phyloP scores from a whole-genome alignment of 2,888 invertebrate genomes.

The Lithodes maja region DNA sequence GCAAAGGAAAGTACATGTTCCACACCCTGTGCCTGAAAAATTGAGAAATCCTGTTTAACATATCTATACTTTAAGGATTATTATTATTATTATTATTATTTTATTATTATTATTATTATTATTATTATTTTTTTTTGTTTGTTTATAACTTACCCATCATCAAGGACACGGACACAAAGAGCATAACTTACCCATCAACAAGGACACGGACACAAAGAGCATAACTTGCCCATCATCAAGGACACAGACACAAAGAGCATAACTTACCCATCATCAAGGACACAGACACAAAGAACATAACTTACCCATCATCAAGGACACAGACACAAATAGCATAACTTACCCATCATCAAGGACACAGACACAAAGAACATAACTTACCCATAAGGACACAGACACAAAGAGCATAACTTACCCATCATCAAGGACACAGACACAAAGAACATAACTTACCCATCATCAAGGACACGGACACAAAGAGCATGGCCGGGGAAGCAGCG shows the following conservation, averaged over 20 bases:
- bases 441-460: not conserved
- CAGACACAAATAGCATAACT: not conserved
- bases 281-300: too few species aligned
- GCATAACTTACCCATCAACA: too few species aligned
- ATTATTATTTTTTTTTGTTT: constrained; percentile 25
- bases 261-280: too few species aligned
- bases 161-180: not conserved
- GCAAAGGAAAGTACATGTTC: not conserved
- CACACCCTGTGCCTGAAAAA: not conserved
- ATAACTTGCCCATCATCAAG: too few species aligned
- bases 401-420: too few species aligned
- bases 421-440: too few species aligned
- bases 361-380: not conserved
- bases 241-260: too few species aligned
- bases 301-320: too few species aligned
- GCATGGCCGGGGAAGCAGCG: not conserved
- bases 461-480: not conserved
- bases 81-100: not conserved
- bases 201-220: too few species aligned
- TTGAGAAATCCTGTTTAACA: constrained; percentile 6
- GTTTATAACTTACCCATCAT: not conserved
- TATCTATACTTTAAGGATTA: constrained; percentile 3
- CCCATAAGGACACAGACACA: not conserved
- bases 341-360: not conserved
- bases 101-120: constrained; percentile 23